Percentiles rank a stretch among this genome's conserved stretches.
Conservation (phyloP, 2,113 vertebrate genomes). For the Hemicordylus capensis region DNA sequence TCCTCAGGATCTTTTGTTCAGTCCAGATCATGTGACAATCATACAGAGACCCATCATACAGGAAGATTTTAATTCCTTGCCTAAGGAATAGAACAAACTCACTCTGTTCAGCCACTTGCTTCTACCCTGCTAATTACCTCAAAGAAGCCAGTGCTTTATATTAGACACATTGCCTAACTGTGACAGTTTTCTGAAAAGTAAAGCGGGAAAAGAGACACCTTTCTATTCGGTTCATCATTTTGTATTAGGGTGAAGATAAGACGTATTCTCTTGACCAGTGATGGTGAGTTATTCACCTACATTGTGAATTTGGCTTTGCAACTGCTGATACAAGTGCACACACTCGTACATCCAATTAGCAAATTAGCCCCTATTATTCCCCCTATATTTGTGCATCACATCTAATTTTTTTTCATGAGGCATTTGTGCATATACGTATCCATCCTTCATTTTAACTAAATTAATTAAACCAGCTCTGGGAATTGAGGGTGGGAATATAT, state of each 20-base stretch:
- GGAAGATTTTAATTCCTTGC: not conserved
- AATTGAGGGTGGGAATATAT: not conserved
- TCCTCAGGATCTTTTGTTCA: fast-evolving
- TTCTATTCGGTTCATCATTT: not conserved
- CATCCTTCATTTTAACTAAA: not conserved
- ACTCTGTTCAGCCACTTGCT: not conserved
- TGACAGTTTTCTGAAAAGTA: not conserved
- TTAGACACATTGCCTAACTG: fast-evolving
- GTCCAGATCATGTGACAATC: fast-evolving
- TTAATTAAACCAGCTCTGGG: not conserved
- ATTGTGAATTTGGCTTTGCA: no score
- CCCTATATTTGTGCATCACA: fast-evolving
- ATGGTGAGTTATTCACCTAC: no score
- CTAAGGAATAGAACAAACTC: not conserved
- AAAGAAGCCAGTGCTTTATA: fast-evolving
- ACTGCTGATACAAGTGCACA: not conserved
- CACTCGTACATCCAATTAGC: not conserved
- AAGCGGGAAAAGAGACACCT: no score
- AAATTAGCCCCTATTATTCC: fast-evolving
- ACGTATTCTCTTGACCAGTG: not conserved
- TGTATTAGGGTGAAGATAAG: not conserved
- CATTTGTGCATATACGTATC: not conserved
- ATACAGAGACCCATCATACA: not conserved
- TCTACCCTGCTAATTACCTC: not conserved
- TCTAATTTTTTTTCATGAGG: not conserved